A percentile compares a stretch with the other conserved stretches of the same genome.
These are phyloP conservation scores for Polydrusus cervinus DNA, from an alignment of 2,888 invertebrate species.

Conservation along the genomic window DNA sequence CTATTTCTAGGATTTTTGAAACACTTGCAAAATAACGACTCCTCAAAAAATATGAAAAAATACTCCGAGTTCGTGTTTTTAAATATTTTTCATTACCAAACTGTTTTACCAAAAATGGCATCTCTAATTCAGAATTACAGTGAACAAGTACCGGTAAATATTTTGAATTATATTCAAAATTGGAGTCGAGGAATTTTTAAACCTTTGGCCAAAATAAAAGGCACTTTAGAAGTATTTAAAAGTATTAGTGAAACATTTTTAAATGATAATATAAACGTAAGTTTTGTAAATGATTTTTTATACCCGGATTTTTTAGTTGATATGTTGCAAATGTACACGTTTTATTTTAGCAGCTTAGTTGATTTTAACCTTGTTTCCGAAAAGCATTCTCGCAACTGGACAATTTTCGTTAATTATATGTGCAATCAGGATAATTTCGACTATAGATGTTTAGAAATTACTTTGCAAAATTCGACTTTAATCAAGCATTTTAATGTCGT, in stretches of 20 bases:
- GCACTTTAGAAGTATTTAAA: conserved; percentile 58
- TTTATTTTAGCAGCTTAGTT: conserved; percentile 62
- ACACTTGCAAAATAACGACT: conserved; percentile 61
- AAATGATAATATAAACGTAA: conserved; percentile 55
- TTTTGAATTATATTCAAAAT: conserved; percentile 71
- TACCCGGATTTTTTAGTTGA: conserved; percentile 60
- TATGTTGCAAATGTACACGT: conserved; percentile 61
- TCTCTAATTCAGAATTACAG: conserved; percentile 72
- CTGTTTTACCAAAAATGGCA: conserved; percentile 72
- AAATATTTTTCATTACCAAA: conserved; percentile 78
- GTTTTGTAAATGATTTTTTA: background rate
- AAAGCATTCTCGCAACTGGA: conserved; percentile 57
- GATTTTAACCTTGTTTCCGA: conserved; percentile 47
- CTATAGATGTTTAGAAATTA: conserved; percentile 62
- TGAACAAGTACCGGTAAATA: conserved; percentile 67
- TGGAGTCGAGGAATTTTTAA: conserved; percentile 69
- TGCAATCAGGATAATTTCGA: conserved; percentile 52
- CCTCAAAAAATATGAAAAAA: conserved; percentile 64
- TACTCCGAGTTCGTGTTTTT: conserved; percentile 72
- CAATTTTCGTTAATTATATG: conserved; percentile 57
- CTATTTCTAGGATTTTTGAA: conserved; percentile 69
- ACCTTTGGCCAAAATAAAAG: conserved; percentile 59
- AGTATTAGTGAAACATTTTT: conserved; percentile 60
- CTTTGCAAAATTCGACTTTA: conserved; percentile 70
- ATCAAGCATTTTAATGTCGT: conserved; percentile 68